Conservation (phyloP, 2,797 vertebrate species). For the Phataginus tricuspis region DNA sequence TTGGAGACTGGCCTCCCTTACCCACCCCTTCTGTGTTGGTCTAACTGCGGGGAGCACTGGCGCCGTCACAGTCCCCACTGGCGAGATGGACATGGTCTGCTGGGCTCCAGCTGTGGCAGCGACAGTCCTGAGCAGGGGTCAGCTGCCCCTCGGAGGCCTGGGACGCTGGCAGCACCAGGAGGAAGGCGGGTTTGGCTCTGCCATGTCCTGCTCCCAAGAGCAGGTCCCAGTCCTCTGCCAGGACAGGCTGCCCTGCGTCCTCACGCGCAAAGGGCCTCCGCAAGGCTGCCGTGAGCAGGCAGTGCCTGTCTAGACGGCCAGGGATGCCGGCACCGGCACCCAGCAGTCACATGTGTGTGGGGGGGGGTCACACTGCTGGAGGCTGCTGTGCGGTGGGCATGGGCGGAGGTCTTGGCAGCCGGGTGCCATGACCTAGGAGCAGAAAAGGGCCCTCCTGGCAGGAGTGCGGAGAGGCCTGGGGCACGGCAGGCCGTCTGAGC, state of each 20-base stretch:
- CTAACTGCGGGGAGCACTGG: too few relatives aligned
- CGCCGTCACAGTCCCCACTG: fast-evolving
- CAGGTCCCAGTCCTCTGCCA: neutral
- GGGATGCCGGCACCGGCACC: too few relatives aligned
- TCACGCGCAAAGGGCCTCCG: neutral
- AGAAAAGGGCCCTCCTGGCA: neutral
- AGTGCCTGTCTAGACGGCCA: too few relatives aligned
- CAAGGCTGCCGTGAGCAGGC: neutral
- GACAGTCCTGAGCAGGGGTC: neutral
- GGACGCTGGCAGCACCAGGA: fast-evolving
- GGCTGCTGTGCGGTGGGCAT: neutral
- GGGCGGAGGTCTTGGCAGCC: neutral
- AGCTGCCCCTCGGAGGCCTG: fast-evolving
- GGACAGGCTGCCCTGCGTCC: neutral
- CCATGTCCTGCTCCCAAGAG: fast-evolving
- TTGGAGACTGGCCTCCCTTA: neutral
- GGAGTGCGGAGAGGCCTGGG: too few relatives aligned
- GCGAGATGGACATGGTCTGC: fast-evolving
- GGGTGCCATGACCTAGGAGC: too few relatives aligned
- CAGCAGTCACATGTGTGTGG: too few relatives aligned
- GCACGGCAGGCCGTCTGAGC: fast-evolving
- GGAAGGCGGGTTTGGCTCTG: neutral
- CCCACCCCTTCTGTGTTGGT: too few relatives aligned
- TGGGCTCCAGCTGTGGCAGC: fast-evolving
- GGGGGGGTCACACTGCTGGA: too few relatives aligned